Base-by-base conservation (phyloP, 2,113 vertebrate species). In the Tursiops truncatus region DNA sequence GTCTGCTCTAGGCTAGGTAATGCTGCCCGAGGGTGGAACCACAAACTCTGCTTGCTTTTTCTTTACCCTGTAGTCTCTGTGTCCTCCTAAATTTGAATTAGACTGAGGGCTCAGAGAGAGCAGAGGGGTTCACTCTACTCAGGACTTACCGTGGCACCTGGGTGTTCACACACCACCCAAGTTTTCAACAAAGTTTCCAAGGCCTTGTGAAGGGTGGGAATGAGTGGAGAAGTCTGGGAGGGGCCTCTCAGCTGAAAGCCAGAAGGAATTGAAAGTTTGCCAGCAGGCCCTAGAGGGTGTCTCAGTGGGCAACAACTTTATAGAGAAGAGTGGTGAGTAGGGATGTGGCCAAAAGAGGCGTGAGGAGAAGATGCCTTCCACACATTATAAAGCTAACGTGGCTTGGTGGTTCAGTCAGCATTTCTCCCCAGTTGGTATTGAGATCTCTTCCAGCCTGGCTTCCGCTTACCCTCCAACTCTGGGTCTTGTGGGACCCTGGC, bases 271-370 rank as follows among this genome's bases (percentile, higher is more conserved):
- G 91, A 77, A 53, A 56, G n/a, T 79, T 25, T 50, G n/a, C 71
- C 92, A 96, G 94, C 36, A 84, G 94, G 71, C 94, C 58, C 89
- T 77, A 47, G 53, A 63, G 68, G 60, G 67, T 95, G 96, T 96
- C 17, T 97, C 96, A 96, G 4, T 94, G 95, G 77, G 91, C 97
- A 98, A 87, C n/a, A 81, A 91, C 47, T 91, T 82, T 84, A 86
- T 25, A 93, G 87, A 95, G 70, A 41, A 93, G 50, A 53, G 28
- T 18, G 67, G 67, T 26, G 60, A 93, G 63, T 12, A 53, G 92
- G 84, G 65, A 77, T 36, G 33, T 47, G 63, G 76, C 92, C 50
- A 26, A 87, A 63, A 96, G 92, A n/a, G 60, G 70, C 28, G 0
- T 68, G 70, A 89, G 36, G 77, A 91, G 25, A 71, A 89, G 83